These are phyloP conservation scores for Chrysemys picta DNA, from an alignment of 2,113 vertebrate genomes.

Conservation along the genomic window DNA sequence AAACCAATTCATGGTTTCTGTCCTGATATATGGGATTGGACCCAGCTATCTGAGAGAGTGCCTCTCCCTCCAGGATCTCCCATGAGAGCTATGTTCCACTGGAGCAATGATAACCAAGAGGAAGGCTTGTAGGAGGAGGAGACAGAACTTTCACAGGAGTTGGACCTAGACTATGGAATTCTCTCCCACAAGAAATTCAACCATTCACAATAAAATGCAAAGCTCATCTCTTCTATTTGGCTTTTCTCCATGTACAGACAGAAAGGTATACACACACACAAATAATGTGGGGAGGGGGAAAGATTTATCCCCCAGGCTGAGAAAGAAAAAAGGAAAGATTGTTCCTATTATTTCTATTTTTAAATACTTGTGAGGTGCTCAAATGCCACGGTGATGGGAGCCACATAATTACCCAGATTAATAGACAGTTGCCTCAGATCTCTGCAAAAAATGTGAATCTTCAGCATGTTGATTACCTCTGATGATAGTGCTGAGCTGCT, in stretches of 20 bases:
- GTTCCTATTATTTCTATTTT: neutral
- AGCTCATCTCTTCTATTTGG: neutral
- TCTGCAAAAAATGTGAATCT: neutral
- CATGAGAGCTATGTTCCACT: neutral
- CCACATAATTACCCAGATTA: neutral
- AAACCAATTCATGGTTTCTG: neutral
- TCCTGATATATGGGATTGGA: neutral
- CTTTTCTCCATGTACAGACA: neutral
- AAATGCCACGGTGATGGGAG: neutral
- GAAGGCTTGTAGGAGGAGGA: neutral
- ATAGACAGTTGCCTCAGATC: neutral
- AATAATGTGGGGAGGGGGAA: neutral
- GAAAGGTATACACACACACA: neutral
- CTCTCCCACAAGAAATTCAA: neutral
- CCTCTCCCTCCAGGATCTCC: neutral
- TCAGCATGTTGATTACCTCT: neutral
- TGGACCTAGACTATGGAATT: neutral
- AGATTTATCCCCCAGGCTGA: neutral
- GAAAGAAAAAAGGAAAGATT: neutral
- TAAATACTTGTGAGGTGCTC: neutral
- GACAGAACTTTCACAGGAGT: neutral
- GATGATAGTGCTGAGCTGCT: neutral
- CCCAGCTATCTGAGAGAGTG: neutral
- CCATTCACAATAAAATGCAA: neutral
- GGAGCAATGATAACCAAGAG: neutral